Base-by-base conservation (phyloP, 2,888 invertebrate species). In the Heliconius cydno region DNA sequence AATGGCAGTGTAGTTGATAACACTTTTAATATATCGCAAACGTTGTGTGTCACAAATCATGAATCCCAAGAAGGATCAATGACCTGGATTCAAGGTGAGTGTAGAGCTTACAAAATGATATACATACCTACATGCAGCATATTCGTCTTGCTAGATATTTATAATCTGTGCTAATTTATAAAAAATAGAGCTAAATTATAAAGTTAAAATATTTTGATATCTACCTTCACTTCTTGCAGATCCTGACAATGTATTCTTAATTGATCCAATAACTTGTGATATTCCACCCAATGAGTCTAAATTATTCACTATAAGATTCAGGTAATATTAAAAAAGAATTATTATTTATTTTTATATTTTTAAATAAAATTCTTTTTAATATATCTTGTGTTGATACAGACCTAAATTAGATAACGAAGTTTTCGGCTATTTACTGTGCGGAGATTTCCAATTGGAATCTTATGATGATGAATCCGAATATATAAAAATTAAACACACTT, bases 11-110 rank as follows among this genome's bases (percentile, higher is more conserved):
- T 90, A 15, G 81, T 75, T 0, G 91, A 95, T 80, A 82, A 92
- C 0, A 93, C 93, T 1, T 86, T 87, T 81, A 95, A 95, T 83
- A 92, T 94, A 85, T 93, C 95, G 2, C 93, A 95, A 83, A 93
- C 92, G 19, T 82, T 95, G 71, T 92, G 93, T 79, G 92, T 95
- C 0, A 94, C 94, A 3, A 95, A 95, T 85, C 95, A 95, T 83
- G 89, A 90, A 72, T 86, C 86, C n/a, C 88, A 89, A 38, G 94
- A 94, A 28, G 94, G 93, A 0, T 92, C 88, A 78, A 91, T 95
- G 74, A 91, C 92, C 77, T 95, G 95, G 95, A 84, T 92, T 81
- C 88, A 92, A 91, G 95, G 95, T 94, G 38, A 75, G 83, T 79
- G 12, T 67, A 34, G 34, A 38, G 25, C 57, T n/a, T 9, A 66